Evolutionary conservation across 2,113 vertebrate species (phyloP).

Genomic region (Coptodon rendalli): DNA sequence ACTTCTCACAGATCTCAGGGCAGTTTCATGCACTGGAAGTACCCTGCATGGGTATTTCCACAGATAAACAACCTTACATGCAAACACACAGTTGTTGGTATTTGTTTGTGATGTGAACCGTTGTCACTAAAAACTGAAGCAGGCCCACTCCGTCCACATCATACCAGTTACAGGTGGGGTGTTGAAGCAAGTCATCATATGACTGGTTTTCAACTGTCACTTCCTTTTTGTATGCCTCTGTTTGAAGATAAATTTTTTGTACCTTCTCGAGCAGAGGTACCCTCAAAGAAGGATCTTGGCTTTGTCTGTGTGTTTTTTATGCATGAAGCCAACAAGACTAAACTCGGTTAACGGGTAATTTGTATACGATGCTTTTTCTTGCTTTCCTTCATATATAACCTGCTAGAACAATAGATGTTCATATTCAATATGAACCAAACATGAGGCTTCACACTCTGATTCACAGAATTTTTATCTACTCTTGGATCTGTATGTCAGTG

Average conservation of each 20-base stretch:
- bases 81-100: not conserved
- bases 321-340: not conserved
- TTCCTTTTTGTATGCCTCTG: not conserved
- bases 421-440: not conserved
- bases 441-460: not conserved
- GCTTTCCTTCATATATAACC: not conserved
- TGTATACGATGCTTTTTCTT: not conserved
- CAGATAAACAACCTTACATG: not conserved
- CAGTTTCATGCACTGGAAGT: not conserved
- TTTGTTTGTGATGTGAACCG: not conserved
- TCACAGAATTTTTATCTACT: not conserved
- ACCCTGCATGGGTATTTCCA: conserved; percentile 35
- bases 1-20: not conserved
- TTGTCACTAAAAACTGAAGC: not conserved
- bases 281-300: not conserved
- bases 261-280: not conserved
- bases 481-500: not conserved
- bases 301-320: not conserved
- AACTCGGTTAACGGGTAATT: not conserved
- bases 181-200: not conserved
- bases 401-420: not conserved
- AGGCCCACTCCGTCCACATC: not conserved
- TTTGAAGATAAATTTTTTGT: not conserved
- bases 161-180: not conserved
- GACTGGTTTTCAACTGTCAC: not conserved